Base-by-base conservation (phyloP, 2,888 invertebrate species). In the Ametastegia equiseti region DNA sequence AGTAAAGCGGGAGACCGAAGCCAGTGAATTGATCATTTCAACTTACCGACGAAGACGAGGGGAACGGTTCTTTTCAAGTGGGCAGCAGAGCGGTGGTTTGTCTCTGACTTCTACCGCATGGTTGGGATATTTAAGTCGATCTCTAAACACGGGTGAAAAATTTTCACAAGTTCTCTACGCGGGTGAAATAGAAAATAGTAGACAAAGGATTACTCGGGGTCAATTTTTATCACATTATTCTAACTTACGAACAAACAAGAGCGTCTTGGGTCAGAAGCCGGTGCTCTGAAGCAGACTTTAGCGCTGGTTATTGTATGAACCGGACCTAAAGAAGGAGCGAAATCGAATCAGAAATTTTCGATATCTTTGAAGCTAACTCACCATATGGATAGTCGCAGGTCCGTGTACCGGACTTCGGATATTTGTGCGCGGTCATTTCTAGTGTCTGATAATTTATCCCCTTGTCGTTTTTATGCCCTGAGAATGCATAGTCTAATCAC, bases 91-190 rank as follows among this genome's bases (percentile, higher is more conserved):
- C 13, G 11, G 5, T 75, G 79, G 83, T 85, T 78, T 89, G 86
- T n/a, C n/a, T n/a, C n/a, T n/a, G 90, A 92, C 88, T 89, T 94
- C 92, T 27, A 93, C 87, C 83, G 93, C 92, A 83, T 93, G 88
- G 7, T 93, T 89, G 0, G 94, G 93, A 71, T 91, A 92, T 65
- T 92, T 91, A 6, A 92, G 91, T 0, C 93, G 84, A 78, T 94
- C 94, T 0, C 94, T 94, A 85, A 95, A 95, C 94, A 95, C 94
- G 0, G 93, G 92, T 1, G 90, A 89, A 90, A 93, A 95, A 6
- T 85, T 85, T 27, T 87, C 85, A 19, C 83, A 83, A 60, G 85
- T 81, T 85, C 84, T 84, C 87, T 87, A 80, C 5, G 82, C 78
- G 11, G 30, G 13, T 60, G n/a, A n/a, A n/a, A n/a, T n/a, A 80